Evolutionary conservation across 2,113 vertebrate genomes (phyloP), one percentile per base, ranked within the genome.

Genomic region (Sardina pilchardus): DNA sequence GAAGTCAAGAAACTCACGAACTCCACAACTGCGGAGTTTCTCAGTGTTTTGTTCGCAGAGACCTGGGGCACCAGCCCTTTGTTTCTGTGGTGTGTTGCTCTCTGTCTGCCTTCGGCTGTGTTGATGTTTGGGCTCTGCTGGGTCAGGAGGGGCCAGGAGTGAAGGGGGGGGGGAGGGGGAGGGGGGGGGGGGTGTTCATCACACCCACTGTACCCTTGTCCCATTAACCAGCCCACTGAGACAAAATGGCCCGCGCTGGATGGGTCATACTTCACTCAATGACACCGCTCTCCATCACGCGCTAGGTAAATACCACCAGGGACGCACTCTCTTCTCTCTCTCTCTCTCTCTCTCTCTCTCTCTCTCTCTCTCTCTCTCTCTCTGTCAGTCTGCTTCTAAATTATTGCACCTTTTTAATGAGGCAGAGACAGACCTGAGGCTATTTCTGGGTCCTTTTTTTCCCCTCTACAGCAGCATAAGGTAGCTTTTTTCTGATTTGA

Each of bases 231-330:
- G 43, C 80, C 8, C 21, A 17, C 42, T 48, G 45, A 71, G 19
- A 48, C 44, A 84, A 87, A 81, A 82, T 48, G 82, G 48, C 26
- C 56, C 21, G 6, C 30, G 71, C 67, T 36, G 26, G 24, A 8
- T 6, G 10, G 53, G 71, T 75, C 48, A 86, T 86, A 50, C 56
- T 81, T 83, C 63, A 86, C 48, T 86, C 47, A n/a, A 26, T 53
- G 47, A 83, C 82, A 63, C 19, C 43, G 26, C 71, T 24, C 39
- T 56, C 83, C 82, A 84, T 56, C 86, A 81, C 85, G 44, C 16
- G 75, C 75, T 44, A 42, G 59, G 67, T 81, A 81, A 84, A 84
- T 83, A 44, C 63, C 63, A 34, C 26, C 19, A 71, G 21, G 81
- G 42, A 34, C 85, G n/a, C 56, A 81, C 45, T 56, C 6, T 45